These are phyloP conservation scores for Orthonevra nobilis DNA, from an alignment of 2,888 invertebrate genomes.

Conservation along the genomic window DNA sequence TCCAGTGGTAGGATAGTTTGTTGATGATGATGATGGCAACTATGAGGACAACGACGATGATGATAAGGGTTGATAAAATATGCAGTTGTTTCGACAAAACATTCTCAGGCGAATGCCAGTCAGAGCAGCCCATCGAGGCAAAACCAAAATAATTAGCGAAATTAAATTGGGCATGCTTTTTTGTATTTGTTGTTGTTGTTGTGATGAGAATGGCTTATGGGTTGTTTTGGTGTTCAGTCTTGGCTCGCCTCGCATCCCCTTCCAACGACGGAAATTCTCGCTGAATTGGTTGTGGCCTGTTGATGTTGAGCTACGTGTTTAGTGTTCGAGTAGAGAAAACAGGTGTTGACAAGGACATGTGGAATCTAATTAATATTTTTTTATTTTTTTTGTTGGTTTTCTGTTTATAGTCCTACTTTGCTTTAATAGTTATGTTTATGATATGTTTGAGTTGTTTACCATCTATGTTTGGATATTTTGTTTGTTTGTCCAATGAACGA, in stretches of 20 bases:
- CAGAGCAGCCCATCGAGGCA: constrained; percentile 27
- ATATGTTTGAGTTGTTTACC: constrained; percentile 47
- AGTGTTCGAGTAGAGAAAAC: too few relatives aligned
- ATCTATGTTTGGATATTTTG: constrained; percentile 22
- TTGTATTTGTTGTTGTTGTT: constrained; percentile 10
- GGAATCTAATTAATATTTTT: constrained; percentile 4
- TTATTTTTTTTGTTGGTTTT: constrained; percentile 1
- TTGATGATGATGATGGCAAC: constrained; percentile 8
- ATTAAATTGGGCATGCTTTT: constrained; percentile 60
- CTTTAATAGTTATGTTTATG: constrained; percentile 31
- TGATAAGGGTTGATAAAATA: constrained; percentile 8
- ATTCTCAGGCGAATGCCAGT: constrained; percentile 13
- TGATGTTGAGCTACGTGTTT: too few relatives aligned
- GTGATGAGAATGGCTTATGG: too few relatives aligned
- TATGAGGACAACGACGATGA: too few relatives aligned
- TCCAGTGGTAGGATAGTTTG: constrained; percentile 17
- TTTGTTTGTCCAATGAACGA: constrained; percentile 24
- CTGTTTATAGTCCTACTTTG: constrained; percentile 3
- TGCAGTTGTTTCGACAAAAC: background rate
- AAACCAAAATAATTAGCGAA: constrained; percentile 65
- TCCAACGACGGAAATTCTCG: background rate
- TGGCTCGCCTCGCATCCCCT: background rate
- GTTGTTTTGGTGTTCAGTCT: constrained; percentile 2
- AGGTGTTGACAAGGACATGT: constrained; percentile 21
- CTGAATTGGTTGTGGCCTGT: constrained; percentile 34